phyloP scores from a whole-genome alignment of 2,888 invertebrate species.

The Lymantria dispar region DNA sequence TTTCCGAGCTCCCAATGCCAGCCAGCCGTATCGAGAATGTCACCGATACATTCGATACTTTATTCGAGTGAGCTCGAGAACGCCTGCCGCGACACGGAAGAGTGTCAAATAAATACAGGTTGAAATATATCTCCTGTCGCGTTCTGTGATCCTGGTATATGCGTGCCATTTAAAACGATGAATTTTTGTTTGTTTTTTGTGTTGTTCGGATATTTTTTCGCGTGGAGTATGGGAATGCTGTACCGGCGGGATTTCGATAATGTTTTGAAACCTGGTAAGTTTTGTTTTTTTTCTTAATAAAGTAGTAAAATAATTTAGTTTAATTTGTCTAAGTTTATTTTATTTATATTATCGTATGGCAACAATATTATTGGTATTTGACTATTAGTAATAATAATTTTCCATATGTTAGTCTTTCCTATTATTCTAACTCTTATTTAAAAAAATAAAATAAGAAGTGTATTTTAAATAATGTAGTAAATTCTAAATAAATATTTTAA shows the following conservation, averaged over 20 bases:
- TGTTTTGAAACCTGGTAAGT: conserved; percentile 67
- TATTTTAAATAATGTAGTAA: no score
- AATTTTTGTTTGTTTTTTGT: conserved; percentile 74
- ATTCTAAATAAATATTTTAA: no score
- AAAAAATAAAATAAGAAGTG: no score
- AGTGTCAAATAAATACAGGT: conserved; percentile 76
- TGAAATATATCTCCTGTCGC: conserved; percentile 72
- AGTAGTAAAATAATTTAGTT: not conserved
- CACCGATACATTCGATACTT: conserved; percentile 74
- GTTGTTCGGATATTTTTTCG: conserved; percentile 65
- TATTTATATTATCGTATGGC: not conserved
- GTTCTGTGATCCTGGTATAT: conserved; percentile 65
- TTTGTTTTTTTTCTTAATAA: not conserved
- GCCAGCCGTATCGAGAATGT: conserved; percentile 67
- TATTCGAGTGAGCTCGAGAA: conserved; percentile 68
- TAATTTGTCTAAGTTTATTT: not conserved
- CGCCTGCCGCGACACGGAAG: conserved; percentile 67
- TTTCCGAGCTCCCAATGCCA: conserved; percentile 71
- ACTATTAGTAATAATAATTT: no score
- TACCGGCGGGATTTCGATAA: conserved; percentile 70
- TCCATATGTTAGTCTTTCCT: no score
- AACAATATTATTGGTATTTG: no score
- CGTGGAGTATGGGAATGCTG: conserved; percentile 66
- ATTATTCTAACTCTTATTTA: no score
- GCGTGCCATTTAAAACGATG: conserved; percentile 68